Evolutionary conservation across 2,113 vertebrate species (phyloP), one percentile per base, ranked within the genome.

Genomic region (Cichladusa arquata): DNA sequence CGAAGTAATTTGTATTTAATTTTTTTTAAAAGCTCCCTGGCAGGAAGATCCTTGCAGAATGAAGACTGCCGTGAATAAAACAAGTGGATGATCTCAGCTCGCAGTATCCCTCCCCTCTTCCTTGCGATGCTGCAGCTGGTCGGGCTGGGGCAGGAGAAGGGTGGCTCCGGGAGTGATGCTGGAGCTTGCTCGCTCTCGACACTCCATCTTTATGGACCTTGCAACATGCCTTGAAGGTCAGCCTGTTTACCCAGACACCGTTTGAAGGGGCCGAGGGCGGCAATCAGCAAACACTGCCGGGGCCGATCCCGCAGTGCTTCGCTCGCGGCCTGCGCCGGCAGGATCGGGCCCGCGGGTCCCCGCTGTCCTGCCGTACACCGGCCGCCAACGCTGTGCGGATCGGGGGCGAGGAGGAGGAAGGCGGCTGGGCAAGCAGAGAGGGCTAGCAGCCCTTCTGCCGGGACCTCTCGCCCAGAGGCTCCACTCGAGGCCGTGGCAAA

Each of bases 161-260:
- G 15, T 19, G 45, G 34, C 40, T 82, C 45, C 0, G 4, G 22
- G 76, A 76, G 19, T 19, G 90, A 86, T 83, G 90, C 71, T 86
- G 48, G 74, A 78, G 60, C 64, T 92, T 9, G 0, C n/a, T 36
- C 14, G 15, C 57, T 25, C 36, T 44, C 26, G n/a, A 2, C 7
- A 4, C 67, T 22, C 64, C 1, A 9, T 47, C 54, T 88, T 96
- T 81, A 81, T 67, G 90, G 94, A 83, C 93, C 92, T 96, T 97
- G 93, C 88, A 86, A 83, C 88, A 78, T 34, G 81, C 64, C 67
- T 92, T 51, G 85, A 96, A 96, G 95, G 90, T 95, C 93, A 92
- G 87, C 47, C 67, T 96, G 95, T 96, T 97, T 96, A 86, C 85
- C 88, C 79, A 96, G 96, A 88, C 90, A 13, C n/a, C 80, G 84